phyloP scores from a whole-genome alignment of 2,888 invertebrate genomes.

The Morpho achilles region DNA sequence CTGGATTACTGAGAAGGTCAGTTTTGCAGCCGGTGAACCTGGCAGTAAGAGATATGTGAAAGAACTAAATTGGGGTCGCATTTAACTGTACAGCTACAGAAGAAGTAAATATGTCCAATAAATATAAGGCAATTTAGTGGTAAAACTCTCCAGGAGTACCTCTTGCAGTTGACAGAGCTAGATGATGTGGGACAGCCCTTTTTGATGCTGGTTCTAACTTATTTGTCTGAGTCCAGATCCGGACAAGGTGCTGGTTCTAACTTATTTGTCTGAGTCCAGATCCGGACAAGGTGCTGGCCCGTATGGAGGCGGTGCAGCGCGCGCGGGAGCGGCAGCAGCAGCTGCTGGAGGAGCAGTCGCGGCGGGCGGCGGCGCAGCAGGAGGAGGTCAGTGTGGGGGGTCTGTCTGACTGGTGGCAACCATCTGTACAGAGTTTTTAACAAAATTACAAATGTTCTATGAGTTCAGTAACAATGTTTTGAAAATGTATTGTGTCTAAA shows the following conservation, averaged over 20 bases:
- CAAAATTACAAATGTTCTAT: no score
- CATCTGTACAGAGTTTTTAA: no score
- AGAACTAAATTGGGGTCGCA: no score
- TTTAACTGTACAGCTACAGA: no score
- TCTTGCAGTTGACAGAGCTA: not conserved
- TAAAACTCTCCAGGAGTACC: not conserved
- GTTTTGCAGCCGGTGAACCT: no score
- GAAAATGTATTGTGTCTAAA: no score
- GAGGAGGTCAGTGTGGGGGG: conserved; percentile 42
- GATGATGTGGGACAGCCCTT: not conserved
- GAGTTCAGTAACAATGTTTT: no score
- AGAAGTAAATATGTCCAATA: no score
- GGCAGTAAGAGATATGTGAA: no score
- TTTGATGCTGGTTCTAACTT: not conserved
- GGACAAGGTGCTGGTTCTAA: no score
- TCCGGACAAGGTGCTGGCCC: conserved; percentile 49
- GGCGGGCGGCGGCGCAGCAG: conserved; percentile 43
- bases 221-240: not conserved
- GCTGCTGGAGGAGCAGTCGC: conserved; percentile 44
- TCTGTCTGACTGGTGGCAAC: no score
- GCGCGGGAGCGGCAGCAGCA: conserved; percentile 56
- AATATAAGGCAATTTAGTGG: not conserved
- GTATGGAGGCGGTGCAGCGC: conserved; percentile 57
- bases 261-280: conserved; percentile 35
- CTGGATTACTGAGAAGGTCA: no score